Base-by-base conservation (phyloP, 1,140 invertebrate genomes). In the Plutomurus gul region DNA sequence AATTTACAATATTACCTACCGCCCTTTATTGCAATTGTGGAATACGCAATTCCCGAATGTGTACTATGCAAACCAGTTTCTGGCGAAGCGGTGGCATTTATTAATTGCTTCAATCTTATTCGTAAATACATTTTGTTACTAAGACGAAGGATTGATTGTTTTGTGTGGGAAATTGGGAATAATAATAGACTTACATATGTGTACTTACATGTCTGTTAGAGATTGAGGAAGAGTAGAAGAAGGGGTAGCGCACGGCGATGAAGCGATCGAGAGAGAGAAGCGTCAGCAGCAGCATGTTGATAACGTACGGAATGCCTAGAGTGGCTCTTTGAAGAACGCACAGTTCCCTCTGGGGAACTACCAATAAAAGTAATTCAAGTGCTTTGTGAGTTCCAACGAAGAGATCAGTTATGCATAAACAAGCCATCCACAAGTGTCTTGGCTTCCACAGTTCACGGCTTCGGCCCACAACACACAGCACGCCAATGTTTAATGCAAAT, bases 361-460 rank as follows among this genome's bases (percentile, higher is more conserved):
- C 25, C 7, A 82, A 56, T 46, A 83, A 74, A 8, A 78, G 33
- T 18, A 84, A 65, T 56, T 84, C 83, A 6, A 84, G 40, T 10
- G 47, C 56, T 71, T 84, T 84, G 75, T 84, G 82, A 40, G 46
- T 72, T 20, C 82, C 80, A 33, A 84, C 82, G 37, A 83, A 83
- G 40, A 84, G 75, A 73, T 84, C 83, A 10, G 83, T 83, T 43
- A 83, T 43, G 47, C 83, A 84, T 11, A 84, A 75, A 76, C 80
- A 84, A 7, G 81, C 83, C 77, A 84, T 83, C 83, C 83, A 84
- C 40, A 84, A 73, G 76, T 84, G 83, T 18, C 83, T 18, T 18
- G 83, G 83, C 56, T 84, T 84, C 83, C 83, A 84, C 22, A 84
- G 40, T 25, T 80, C 80, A 6, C 83, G 20, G 11, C 80, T 80